Base-by-base conservation (phyloP, 35 echinoderm and acorn worm species). In the Apostichopus californicus region DNA sequence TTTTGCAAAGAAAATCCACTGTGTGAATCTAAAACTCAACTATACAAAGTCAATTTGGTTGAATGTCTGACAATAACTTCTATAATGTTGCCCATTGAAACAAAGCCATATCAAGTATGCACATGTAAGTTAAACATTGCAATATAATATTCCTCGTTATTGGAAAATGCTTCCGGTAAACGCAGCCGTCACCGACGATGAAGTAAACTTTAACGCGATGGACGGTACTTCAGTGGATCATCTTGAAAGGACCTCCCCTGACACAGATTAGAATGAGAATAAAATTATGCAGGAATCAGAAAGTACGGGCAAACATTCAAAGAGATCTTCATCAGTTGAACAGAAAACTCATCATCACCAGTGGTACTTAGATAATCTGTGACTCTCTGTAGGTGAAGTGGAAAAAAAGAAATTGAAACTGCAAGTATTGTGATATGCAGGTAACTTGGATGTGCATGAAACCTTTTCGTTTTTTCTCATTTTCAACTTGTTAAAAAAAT, bases 331-430 rank as follows among this genome's bases (percentile, higher is more conserved):
- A 75, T 75, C 71, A 75, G 71, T 75, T 75, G 71, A 75, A 75
- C 15, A 15, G 58, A 59, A 5, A 78, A 28, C 58, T 65, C 26
- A 10, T 54, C 92, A 86, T 86, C 90, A 94, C 93, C 93, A 94
- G 70, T 94, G 93, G 25, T 94, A 90, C 68, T 94, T 94, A 54
- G 78, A 91, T 56, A 94, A 28, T 72, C 93, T 90, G 82, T 94
- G 93, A 63, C 90, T 26, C 82, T 94, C 93, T 94, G 89, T 77
- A 53, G 34, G 55, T 78, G 79, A 24, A 90, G 20, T 88, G 52
- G 12, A 14, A 12, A 66, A 53, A 78, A 17, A 87, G 73, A 64
- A 60, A 14, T 9, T 25, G 61, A 86, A 20, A 58, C 26, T 28
- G 61, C 88, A 21, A 23, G 58, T 8, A 61, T 61, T 61, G 58